Evolutionary conservation across 2,888 invertebrate species (phyloP).

Genomic region (Rapana venosa): DNA sequence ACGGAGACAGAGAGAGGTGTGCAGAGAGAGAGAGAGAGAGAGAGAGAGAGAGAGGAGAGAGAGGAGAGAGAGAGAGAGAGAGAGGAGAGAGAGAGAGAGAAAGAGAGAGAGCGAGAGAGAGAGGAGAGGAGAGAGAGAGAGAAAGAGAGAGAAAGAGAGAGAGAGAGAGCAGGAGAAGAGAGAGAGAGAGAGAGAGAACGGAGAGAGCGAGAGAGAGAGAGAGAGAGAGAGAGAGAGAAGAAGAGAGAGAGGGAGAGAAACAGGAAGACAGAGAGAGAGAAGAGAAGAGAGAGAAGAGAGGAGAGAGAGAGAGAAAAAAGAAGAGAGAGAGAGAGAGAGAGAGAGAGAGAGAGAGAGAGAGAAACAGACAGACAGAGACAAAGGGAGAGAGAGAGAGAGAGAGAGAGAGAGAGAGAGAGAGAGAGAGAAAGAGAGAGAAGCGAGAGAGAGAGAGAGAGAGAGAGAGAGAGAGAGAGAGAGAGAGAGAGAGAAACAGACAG

Average conservation of each 20-base stretch:
- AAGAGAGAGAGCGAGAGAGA: no score
- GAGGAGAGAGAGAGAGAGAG: neutral
- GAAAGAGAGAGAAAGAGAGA: neutral
- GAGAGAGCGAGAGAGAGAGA: conserved; percentile 5
- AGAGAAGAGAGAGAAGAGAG: conserved; percentile 15
- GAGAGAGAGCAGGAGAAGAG: neutral
- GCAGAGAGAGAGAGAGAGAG: neutral
- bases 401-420: neutral
- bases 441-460: neutral
- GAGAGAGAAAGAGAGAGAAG: conserved; percentile 12
- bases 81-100: neutral
- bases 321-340: conserved; percentile 39
- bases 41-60: neutral
- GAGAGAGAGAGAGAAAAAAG: conserved; percentile 17
- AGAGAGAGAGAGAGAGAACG: neutral
- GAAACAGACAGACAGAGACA: neutral
- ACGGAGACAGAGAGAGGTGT: neutral
- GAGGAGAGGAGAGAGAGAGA: neutral
- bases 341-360: conserved; percentile 23
- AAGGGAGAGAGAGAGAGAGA: neutral
- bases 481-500: neutral
- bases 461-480: conserved; percentile 5
- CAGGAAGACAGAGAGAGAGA: conserved; percentile 19
- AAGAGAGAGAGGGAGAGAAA: conserved; percentile 31
- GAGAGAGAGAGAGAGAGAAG: neutral